These are phyloP conservation scores for Steinernema hermaphroditum DNA, from an alignment of 2,888 invertebrate species.

Conservation along the genomic window DNA sequence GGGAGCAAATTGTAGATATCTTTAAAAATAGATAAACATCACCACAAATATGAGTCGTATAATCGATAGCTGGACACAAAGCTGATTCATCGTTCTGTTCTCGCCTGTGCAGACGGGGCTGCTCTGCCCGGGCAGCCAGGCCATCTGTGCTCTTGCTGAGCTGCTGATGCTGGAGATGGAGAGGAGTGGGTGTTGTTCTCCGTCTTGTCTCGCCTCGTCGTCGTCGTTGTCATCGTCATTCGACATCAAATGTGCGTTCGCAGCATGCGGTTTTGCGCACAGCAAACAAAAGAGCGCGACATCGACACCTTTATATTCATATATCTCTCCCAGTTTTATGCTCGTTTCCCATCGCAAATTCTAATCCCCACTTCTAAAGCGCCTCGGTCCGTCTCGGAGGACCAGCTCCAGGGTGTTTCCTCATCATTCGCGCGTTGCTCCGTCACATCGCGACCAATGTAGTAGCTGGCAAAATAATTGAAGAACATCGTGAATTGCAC, in stretches of 20 bases:
- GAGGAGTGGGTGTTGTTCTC: conserved; percentile 30
- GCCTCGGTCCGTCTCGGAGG: conserved; percentile 23
- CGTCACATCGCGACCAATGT: background rate
- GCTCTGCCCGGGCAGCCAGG: conserved; percentile 12
- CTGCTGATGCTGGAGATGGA: conserved; percentile 23
- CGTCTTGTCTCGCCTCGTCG: conserved; percentile 23
- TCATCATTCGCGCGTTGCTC: background rate
- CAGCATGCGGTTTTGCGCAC: conserved; percentile 28
- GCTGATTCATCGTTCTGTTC: conserved; percentile 12
- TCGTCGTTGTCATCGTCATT: conserved; percentile 27
- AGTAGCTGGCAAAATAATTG: background rate
- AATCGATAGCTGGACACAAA: conserved; percentile 23
- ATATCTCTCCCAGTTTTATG: background rate
- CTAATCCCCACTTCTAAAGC: background rate
- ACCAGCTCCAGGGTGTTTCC: conserved; percentile 11
- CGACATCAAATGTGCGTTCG: conserved; percentile 30
- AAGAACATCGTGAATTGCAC: conserved; percentile 25
- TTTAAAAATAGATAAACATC: conserved; percentile 22
- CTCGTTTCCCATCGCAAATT: background rate
- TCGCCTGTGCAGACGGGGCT: conserved; percentile 19
- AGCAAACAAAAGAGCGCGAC: conserved; percentile 29
- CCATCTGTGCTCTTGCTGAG: conserved; percentile 25
- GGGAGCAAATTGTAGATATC: background rate
- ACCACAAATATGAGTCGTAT: background rate
- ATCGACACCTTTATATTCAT: conserved; percentile 26